Evolutionary conservation across 2,113 vertebrate species (phyloP).

Genomic region (Panthera uncia): DNA sequence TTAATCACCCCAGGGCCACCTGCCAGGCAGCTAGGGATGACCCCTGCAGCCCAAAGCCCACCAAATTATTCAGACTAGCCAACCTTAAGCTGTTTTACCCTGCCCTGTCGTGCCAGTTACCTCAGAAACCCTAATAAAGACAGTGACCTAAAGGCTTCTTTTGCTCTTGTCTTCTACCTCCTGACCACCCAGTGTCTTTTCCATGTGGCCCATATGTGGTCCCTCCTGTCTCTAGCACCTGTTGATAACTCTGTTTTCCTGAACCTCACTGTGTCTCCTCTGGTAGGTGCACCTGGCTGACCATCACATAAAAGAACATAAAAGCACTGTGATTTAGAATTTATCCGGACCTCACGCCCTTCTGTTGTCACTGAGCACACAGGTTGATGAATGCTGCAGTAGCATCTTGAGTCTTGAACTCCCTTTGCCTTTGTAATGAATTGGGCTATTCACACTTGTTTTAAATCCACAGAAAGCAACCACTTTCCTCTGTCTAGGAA

Average conservation of each 20-base stretch:
- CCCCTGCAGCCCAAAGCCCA: background rate
- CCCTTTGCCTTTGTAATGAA: background rate
- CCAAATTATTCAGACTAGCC: too few relatives aligned
- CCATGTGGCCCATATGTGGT: fast-evolving
- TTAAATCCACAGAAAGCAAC: background rate
- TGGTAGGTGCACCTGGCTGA: background rate
- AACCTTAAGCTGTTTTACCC: background rate
- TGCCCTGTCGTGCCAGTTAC: background rate
- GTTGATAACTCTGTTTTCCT: background rate
- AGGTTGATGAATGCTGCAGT: background rate
- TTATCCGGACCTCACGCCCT: background rate
- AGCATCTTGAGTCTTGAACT: background rate
- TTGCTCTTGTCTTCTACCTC: background rate
- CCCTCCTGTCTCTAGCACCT: background rate
- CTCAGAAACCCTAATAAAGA: background rate
- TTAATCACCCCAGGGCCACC: background rate
- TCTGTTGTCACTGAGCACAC: background rate
- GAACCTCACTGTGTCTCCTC: background rate
- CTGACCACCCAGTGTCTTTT: background rate
- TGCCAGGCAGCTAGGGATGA: background rate
- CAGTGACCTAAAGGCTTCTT: background rate
- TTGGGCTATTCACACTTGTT: background rate
- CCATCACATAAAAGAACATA: background rate
- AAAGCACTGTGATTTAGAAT: background rate
- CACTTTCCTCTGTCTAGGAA: background rate